These are phyloP conservation scores for Mesorhabditis sp. DNA, from an alignment of 2,888 invertebrate species.

Conservation along the genomic window DNA sequence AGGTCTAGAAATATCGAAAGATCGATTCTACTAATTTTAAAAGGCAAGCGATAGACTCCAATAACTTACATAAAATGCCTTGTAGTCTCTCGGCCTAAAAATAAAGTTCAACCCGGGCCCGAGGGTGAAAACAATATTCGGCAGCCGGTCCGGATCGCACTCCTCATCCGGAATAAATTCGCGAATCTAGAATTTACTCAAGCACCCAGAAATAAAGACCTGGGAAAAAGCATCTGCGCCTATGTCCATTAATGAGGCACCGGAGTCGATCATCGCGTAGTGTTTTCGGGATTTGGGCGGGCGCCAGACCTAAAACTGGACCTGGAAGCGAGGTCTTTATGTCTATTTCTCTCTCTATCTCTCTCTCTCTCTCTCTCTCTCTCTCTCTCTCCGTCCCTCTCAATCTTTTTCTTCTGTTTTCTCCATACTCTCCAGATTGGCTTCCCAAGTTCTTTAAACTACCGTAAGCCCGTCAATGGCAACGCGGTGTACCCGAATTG, in stretches of 20 bases:
- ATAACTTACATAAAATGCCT: not conserved
- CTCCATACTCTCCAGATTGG: not conserved
- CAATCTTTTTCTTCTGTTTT: not conserved
- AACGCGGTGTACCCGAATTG: not conserved
- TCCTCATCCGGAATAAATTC: not conserved
- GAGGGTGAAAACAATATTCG: slow-evolving; percentile 6
- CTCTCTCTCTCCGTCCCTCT: too few species aligned
- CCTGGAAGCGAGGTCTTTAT: too few species aligned
- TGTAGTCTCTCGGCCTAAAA: not conserved
- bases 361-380: too few species aligned
- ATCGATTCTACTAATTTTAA: too few species aligned
- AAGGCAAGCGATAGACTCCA: too few species aligned
- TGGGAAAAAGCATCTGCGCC: not conserved
- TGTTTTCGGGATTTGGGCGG: not conserved
- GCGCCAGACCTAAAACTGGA: not conserved
- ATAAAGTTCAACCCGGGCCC: not conserved
- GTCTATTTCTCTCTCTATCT: too few species aligned
- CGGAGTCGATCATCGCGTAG: not conserved
- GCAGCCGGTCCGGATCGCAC: not conserved
- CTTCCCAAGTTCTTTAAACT: not conserved
- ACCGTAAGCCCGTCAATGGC: not conserved
- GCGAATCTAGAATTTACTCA: not conserved
- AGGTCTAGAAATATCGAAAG: not conserved
- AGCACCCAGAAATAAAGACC: too few species aligned
- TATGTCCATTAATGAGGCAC: not conserved